Base-by-base conservation (phyloP, 2,888 invertebrate genomes). In the Tachina lurida region DNA sequence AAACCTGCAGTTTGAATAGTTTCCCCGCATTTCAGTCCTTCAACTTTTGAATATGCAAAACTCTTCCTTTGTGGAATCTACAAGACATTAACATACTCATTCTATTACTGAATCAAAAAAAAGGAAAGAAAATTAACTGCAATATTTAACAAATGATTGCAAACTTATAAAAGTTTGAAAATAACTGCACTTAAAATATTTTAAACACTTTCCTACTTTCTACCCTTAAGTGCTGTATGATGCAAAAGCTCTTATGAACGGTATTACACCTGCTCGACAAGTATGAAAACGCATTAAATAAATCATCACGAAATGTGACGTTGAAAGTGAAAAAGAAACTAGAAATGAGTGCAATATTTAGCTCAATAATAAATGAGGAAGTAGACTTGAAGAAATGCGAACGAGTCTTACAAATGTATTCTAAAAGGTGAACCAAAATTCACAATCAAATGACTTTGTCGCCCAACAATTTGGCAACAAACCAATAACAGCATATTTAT, bases 211-310 rank as follows among this genome's bases (percentile, higher is more conserved):
- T 5, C 22, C 9, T n/a, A 3, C 39, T 19, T 17, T 70, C 8
- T 43, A 54, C 3, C 10, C 39, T 45, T 63, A 10, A 54, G n/a
- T 43, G 10, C 52, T 45, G 47, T 39, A 31, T 63, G 17, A 71
- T 39, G 63, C 15, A 45, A 31, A 47, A 47, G 10, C 41, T 1
- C 43, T 70, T 68, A 41, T 12, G 52, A 41, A 15, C 17, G 63
- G 3, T 63, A 41, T 54, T 31, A 52, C 9, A 52, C 13, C 58
- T 15, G 45, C 43, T 39, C 56, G 65, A 67, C 17, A 60, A 67
- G 73, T 39, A 73, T 15, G 65, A 65, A 17, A 73, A 43, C 67
- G 67, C 60, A 67, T 80, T 80, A 67, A 43, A 52, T 41, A 74
- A 67, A 67, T 63, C 56, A 63, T 39, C 47, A 41, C 47, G 49